These are phyloP conservation scores for Sinocyclocheilus anshuiensis DNA, from an alignment of 2,113 vertebrate species.

Conservation along the genomic window DNA sequence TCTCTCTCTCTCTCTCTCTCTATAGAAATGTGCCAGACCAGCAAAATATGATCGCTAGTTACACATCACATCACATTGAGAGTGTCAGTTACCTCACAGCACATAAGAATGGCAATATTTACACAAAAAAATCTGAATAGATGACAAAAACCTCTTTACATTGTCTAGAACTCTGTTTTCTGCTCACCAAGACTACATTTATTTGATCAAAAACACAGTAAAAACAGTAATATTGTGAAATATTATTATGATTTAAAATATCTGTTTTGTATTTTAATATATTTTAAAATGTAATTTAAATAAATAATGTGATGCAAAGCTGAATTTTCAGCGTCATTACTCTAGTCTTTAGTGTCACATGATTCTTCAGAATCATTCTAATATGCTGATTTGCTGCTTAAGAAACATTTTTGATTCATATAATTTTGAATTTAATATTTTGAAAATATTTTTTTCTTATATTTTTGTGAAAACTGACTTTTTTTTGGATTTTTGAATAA, in stretches of 20 bases:
- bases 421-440: not conserved
- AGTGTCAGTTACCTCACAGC: not conserved
- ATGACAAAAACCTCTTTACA: not conserved
- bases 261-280: not conserved
- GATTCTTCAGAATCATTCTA: not conserved
- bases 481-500: not conserved
- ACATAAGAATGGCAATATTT: not conserved
- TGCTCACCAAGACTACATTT: not conserved
- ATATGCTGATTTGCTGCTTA: not conserved
- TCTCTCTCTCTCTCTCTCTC: not conserved
- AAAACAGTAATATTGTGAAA: not conserved
- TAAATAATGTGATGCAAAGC: too few species aligned
- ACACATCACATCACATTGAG: slow-evolving; percentile 25
- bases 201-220: not conserved
- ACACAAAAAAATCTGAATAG: not conserved
- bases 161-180: not conserved
- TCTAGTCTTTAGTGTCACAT: not conserved
- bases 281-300: not conserved
- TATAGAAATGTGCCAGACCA: not conserved
- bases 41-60: slow-evolving; percentile 27
- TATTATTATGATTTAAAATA: not conserved
- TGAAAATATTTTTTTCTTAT: not conserved
- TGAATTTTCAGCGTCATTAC: too few species aligned
- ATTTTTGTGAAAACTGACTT: too few species aligned
- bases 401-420: not conserved